Conservation (phyloP, 2,888 invertebrate genomes). For the Pyrocoelia pectoralis region DNA sequence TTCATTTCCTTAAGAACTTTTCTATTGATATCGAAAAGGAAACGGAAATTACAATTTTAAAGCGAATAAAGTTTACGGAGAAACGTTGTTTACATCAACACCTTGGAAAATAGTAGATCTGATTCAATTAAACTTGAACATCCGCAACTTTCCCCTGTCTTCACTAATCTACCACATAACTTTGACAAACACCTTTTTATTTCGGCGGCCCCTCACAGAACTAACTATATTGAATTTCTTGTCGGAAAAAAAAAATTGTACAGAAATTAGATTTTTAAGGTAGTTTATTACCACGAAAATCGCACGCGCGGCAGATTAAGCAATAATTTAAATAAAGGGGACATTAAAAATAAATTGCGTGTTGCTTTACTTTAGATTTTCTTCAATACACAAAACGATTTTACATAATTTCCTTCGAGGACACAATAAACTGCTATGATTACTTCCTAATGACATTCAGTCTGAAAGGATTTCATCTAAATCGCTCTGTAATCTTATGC, state of each 20-base stretch:
- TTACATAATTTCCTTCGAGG: constrained; percentile 34
- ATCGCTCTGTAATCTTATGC: constrained; percentile 27
- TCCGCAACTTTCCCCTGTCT: constrained; percentile 13
- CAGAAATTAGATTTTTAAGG: not conserved
- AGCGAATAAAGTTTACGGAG: constrained; percentile 13
- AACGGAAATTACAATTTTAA: not conserved
- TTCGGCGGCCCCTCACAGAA: not conserved
- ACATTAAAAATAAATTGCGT: not conserved
- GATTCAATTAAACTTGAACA: constrained; percentile 23
- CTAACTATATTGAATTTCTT: too few relatives aligned
- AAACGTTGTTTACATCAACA: constrained; percentile 21
- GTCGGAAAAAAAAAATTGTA: too few relatives aligned
- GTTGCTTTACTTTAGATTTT: not conserved
- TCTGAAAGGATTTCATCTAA: constrained; percentile 24
- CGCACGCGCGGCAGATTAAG: not conserved
- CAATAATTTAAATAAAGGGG: not conserved
- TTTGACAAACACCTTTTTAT: too few relatives aligned
- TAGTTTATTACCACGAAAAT: not conserved
- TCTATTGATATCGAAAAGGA: too few relatives aligned
- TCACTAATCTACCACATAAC: not conserved
- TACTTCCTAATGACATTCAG: constrained; percentile 35
- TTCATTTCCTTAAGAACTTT: too few relatives aligned
- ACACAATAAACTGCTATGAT: constrained; percentile 33
- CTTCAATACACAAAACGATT: constrained; percentile 21
- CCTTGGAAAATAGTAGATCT: constrained; percentile 18